Evolutionary conservation across 2,113 vertebrate genomes (phyloP).

Genomic region (Fukomys damarensis): DNA sequence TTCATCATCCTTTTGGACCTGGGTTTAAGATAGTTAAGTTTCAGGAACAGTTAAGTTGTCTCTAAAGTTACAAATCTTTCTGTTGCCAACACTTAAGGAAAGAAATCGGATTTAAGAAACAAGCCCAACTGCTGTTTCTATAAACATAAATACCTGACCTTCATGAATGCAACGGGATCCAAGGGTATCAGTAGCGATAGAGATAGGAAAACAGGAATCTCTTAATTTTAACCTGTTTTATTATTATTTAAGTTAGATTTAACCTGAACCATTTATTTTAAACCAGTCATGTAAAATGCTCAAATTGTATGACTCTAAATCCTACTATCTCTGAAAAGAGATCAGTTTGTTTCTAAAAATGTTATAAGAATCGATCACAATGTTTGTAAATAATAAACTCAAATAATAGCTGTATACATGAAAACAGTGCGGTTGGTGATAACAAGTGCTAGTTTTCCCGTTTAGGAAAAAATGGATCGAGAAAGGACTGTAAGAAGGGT

Average conservation of each 20-base stretch:
- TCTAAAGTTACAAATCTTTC: conserved; percentile 34
- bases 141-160: conserved; percentile 42
- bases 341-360: not conserved
- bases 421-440: not conserved
- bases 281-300: conserved; percentile 19
- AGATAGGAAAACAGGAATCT: not conserved
- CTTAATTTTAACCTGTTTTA: conserved; percentile 1
- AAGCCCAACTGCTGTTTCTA: not conserved
- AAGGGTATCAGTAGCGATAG: conserved; percentile 10
- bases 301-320: conserved; percentile 31
- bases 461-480: not conserved
- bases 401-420: not conserved
- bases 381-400: not conserved
- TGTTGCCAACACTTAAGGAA: not conserved
- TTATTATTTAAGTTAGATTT: conserved; percentile 49
- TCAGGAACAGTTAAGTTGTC: conserved; percentile 1
- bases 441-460: not conserved
- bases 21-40: not conserved
- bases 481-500: not conserved
- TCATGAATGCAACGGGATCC: not conserved
- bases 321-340: conserved; percentile 5
- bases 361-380: not conserved
- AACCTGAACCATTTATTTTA: conserved; percentile 18
- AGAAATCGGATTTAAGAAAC: conserved; percentile 58
- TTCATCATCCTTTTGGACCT: conserved; percentile 54